Base-by-base conservation (phyloP, 2,797 vertebrate genomes). In the Leptodactylus fallax region DNA sequence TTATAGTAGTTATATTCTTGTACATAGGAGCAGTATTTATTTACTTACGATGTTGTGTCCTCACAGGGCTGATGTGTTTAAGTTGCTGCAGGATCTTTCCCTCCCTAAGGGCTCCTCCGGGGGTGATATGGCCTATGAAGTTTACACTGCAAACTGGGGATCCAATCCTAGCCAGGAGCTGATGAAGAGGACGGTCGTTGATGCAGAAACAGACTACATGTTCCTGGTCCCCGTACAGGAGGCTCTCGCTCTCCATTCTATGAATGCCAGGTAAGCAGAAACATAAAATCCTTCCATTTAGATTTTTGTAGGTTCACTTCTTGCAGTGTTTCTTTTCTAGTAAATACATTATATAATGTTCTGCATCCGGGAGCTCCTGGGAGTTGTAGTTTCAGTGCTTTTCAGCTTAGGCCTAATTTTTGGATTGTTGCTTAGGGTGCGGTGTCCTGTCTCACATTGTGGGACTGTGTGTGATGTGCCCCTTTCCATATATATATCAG, bases 181-280 rank as follows among this genome's bases (percentile, higher is more conserved):
- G 2, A 91, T 96, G 88, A 98, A 99, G 92, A 96, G 90, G 92
- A 97, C 98, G 0, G 86, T 97, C 17, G 95, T 98, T 87, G 94
- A 92, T 0, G 83, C 98, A 3, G 92, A 93, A 88, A 98, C 98
- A 0, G 98, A 99, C 90, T 93, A 93, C 90, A 95, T 97, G 85
- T 99, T 99, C 94, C 92, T 99, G 91, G 83, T 97, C 47, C 96
- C 98, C 25, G 96, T 96, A 0, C 94, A 98, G 92, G 81, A 83
- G 3, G 23, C 96, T 0, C 92, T 99, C 71, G 95, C 96, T 21
- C 95, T 96, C 90, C 98, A 99, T 80, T 85, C 90, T 56, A 25
- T 93, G 83, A 92, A 96, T 0, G 95, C 97, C 90, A 94, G 58
- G 97, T 99, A 87, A 96, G 96, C 55, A 8, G 0, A 19, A 36